Evolutionary conservation across 2,113 vertebrate genomes (phyloP).

Genomic region (Colaptes auratus): DNA sequence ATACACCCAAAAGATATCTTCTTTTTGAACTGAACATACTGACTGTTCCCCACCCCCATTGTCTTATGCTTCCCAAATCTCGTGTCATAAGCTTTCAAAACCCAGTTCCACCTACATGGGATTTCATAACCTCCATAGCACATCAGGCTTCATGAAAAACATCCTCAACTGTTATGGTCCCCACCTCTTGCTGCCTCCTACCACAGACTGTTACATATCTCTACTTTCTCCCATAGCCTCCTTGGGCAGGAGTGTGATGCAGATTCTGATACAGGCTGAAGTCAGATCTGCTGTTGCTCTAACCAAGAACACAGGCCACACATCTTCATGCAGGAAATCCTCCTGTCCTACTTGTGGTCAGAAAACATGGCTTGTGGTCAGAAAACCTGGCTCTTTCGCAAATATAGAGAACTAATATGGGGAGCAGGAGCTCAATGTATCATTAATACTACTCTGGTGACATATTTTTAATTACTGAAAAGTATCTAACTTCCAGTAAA

Average conservation of each 20-base stretch:
- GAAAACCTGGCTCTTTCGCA: not conserved
- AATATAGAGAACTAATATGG: not conserved
- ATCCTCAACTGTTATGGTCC: not conserved
- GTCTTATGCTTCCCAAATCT: not conserved
- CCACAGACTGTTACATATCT: not conserved
- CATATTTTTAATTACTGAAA: not conserved
- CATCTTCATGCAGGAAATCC: not conserved
- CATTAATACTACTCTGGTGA: not conserved
- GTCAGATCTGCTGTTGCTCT: not conserved
- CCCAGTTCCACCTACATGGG: not conserved
- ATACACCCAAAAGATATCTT: not conserved
- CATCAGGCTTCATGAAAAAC: not conserved
- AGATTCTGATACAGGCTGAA: not conserved
- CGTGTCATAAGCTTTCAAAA: not conserved
- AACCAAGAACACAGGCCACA: rapidly evolving
- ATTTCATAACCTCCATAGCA: not conserved
- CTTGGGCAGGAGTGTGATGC: not conserved
- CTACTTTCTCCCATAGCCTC: not conserved
- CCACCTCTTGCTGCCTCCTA: not conserved
- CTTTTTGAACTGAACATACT: not conserved
- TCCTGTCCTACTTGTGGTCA: not conserved
- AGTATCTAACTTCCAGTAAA: not conserved
- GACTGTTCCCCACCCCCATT: not conserved
- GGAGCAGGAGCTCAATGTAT: not conserved
- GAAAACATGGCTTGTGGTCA: not conserved